Evolutionary conservation across 2,888 invertebrate species (phyloP).

Genomic region (Amblyteles armatorius): DNA sequence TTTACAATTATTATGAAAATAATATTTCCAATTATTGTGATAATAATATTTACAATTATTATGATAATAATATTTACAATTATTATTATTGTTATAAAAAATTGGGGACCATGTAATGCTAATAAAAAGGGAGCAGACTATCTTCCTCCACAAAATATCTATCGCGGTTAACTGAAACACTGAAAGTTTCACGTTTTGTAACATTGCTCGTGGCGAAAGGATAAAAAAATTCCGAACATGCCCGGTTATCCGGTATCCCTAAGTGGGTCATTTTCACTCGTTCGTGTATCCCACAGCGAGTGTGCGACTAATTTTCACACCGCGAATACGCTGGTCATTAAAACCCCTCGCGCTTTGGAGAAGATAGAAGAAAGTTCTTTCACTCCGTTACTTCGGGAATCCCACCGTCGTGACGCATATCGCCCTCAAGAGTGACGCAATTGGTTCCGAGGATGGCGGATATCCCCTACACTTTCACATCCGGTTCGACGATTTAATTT

Average conservation of each 20-base stretch:
- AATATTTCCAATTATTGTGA: background rate
- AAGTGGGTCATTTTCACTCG: slow-evolving; percentile 64
- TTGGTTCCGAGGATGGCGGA: slow-evolving; percentile 17
- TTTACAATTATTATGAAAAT: no score
- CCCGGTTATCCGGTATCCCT: slow-evolving; percentile 30
- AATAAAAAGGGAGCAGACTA: background rate
- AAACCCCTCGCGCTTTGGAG: background rate
- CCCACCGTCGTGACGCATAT: background rate
- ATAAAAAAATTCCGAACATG: slow-evolving; percentile 15
- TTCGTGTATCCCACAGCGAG: background rate
- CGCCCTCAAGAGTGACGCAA: slow-evolving; percentile 47
- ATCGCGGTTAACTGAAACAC: background rate
- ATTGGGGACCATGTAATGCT: background rate
- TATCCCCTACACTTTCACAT: slow-evolving; percentile 61
- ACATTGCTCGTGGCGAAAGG: slow-evolving; percentile 41
- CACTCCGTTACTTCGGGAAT: background rate
- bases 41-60: background rate
- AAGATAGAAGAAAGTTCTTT: slow-evolving; percentile 2
- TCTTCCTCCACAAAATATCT: background rate
- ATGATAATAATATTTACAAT: background rate
- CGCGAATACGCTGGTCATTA: background rate
- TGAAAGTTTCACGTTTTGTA: slow-evolving; percentile 21
- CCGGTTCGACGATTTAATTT: slow-evolving; percentile 46
- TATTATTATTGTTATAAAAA: no score
- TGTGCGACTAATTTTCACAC: slow-evolving; percentile 14